Evolutionary conservation across 2,888 invertebrate species (phyloP), one percentile per base, ranked within the genome.

Genomic region (Lasioglossum pauxillum): DNA sequence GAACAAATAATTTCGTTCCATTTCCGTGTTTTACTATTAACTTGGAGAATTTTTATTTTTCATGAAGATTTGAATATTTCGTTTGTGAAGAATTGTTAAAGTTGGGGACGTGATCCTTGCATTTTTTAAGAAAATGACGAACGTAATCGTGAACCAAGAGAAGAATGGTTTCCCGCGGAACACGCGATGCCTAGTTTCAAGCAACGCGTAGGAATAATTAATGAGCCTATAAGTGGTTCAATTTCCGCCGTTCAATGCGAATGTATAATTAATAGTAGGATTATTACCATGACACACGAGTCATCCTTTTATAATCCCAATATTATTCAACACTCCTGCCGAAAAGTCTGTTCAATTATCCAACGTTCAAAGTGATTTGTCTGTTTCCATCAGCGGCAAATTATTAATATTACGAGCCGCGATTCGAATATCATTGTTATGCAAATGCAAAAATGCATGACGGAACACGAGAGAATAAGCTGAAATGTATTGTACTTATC

Each of bases 141-240:
- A 41, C n/a, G 5, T n/a, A 5, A 12, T 71, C 71, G 19, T 41
- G 12, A 1, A 1, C 10, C 10, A 10, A n/a, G 23, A 27, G 27
- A 60, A 19, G 19, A 14, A 23, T 35, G 27, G 27, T 35, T 38
- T 75, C 49, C 19, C 27, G 10, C 12, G 19, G 41, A 78, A 38
- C 27, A 27, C 38, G 27, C 19, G 27, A 16, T 8, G 38, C 10
- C n/a, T 80, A 75, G 67, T 67, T 67, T 64, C 27, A 38, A 35
- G 44, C 12, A 49, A 60, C 31, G 27, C 73, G 80, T 75, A 67
- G 67, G 80, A 80, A 74, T 80, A 74, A 80, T 75, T 80, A 75
- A 27, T 3, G 12, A 7, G 38, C 2, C 35, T 74, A 71, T 71
- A 80, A 82, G 78, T 73, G n/a, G n/a, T 64, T 10, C 23, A 49